These are phyloP conservation scores for Nycticorax nycticorax DNA, from an alignment of 2,113 vertebrate species.

Conservation along the genomic window DNA sequence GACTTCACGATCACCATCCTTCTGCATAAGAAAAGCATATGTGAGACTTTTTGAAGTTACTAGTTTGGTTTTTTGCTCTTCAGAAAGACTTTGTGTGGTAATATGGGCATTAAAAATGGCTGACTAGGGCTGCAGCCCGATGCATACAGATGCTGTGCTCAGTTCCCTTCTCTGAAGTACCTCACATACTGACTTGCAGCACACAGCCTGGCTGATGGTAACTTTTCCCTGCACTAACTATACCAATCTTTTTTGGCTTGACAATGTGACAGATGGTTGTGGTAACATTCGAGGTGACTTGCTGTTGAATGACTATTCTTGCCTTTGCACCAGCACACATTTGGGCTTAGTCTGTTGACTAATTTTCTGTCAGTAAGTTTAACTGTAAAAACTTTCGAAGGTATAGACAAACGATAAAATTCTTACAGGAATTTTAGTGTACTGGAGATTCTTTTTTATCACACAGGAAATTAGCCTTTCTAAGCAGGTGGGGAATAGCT, in stretches of 20 bases:
- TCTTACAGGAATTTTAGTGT: not conserved
- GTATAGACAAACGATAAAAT: not conserved
- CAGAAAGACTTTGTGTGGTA: not conserved
- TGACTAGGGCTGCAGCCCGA: not conserved
- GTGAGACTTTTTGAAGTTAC: not conserved
- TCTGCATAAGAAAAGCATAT: not conserved
- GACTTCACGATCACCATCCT: not conserved
- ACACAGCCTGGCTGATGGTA: not conserved
- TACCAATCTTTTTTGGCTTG: not conserved
- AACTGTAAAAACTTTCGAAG: not conserved
- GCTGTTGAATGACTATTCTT: not conserved
- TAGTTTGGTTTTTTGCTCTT: not conserved
- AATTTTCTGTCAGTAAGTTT: not conserved
- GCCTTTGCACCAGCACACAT: not conserved
- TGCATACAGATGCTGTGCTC: not conserved
- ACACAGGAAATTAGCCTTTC: not conserved
- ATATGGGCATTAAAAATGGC: not conserved
- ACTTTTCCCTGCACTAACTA: not conserved
- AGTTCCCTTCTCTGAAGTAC: not conserved
- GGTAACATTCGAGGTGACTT: not conserved
- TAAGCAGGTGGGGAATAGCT: not conserved
- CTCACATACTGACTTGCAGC: not conserved
- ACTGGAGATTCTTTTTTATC: not conserved
- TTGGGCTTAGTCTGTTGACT: not conserved
- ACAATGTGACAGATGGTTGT: not conserved